These are phyloP conservation scores for Butorides virescens DNA, from an alignment of 2,113 vertebrate genomes.

Conservation along the genomic window DNA sequence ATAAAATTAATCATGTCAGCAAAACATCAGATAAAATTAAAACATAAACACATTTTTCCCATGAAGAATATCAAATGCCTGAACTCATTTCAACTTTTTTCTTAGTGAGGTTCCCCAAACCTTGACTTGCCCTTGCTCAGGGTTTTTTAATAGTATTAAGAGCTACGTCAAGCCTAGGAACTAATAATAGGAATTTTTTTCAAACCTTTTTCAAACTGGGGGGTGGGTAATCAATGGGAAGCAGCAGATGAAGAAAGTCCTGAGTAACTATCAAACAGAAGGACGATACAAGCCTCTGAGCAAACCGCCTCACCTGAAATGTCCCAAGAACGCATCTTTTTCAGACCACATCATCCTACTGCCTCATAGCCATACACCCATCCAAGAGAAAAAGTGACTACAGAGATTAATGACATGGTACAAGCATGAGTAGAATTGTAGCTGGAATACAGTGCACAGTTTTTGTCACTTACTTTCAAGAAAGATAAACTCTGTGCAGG, in stretches of 20 bases:
- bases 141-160: neutral
- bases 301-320: neutral
- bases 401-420: neutral
- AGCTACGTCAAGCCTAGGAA: neutral
- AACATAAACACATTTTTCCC: neutral
- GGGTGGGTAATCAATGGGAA: neutral
- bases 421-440: neutral
- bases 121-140: neutral
- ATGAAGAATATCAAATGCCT: neutral
- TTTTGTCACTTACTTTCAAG: neutral
- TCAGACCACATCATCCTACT: neutral
- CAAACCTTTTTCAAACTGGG: neutral
- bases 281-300: neutral
- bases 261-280: neutral
- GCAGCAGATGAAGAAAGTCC: neutral
- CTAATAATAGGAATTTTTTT: neutral
- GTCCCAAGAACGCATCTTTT: neutral
- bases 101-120: neutral
- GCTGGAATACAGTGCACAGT: neutral
- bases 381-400: neutral
- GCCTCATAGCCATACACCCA: neutral
- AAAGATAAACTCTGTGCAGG: neutral
- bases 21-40: neutral
- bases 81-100: neutral
- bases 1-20: neutral